Percentiles rank a stretch among this genome's conserved stretches.
Conservation (phyloP, 2,888 invertebrate genomes). For the Pardosa pseudoannulata region DNA sequence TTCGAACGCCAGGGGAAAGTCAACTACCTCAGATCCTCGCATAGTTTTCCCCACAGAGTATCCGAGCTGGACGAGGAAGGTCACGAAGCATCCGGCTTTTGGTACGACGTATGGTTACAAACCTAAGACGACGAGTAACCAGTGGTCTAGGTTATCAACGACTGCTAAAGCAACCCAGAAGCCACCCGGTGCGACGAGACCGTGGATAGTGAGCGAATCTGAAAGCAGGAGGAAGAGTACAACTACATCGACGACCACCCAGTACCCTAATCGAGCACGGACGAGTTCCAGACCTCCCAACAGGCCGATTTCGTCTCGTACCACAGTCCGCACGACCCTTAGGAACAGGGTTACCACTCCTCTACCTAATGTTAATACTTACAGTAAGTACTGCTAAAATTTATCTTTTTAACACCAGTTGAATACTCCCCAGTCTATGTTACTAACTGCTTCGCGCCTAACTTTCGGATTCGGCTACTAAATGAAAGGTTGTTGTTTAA, state of each 20-base stretch:
- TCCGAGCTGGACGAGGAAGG: too few relatives aligned
- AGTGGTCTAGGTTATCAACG: too few relatives aligned
- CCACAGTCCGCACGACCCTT: neutral
- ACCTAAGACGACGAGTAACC: too few relatives aligned
- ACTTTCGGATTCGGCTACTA: too few relatives aligned
- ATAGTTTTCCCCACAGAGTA: neutral
- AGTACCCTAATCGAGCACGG: neutral
- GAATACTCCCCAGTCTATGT: too few relatives aligned
- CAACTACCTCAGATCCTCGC: neutral
- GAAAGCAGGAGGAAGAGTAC: neutral
- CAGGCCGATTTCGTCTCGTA: neutral
- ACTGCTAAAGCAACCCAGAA: too few relatives aligned
- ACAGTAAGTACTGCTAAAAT: constrained; percentile 20
- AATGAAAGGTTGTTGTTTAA: too few relatives aligned
- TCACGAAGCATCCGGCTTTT: too few relatives aligned
- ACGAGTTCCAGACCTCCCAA: neutral
- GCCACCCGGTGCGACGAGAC: neutral
- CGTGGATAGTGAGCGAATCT: neutral
- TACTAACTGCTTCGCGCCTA: too few relatives aligned
- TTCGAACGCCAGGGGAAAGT: neutral
- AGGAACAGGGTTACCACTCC: neutral
- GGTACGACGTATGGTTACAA: too few relatives aligned
- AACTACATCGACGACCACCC: neutral
- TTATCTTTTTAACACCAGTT: too few relatives aligned
- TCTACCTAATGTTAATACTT: neutral